Conservation (phyloP, 2,797 vertebrate genomes). For the Gorsachius magnificus region DNA sequence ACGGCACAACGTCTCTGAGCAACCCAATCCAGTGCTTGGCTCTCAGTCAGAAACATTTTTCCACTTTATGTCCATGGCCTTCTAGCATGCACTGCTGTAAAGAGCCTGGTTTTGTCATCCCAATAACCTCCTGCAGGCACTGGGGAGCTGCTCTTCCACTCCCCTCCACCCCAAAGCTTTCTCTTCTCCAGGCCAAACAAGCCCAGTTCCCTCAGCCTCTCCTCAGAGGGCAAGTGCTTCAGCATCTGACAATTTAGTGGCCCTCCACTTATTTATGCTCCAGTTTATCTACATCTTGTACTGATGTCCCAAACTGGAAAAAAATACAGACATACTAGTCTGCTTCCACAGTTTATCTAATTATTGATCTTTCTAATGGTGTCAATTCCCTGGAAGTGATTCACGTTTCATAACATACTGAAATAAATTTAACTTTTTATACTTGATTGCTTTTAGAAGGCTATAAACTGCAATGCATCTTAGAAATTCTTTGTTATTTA, state of each 20-base stretch:
- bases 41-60: background rate
- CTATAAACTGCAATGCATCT: background rate
- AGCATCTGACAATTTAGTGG: background rate
- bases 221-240: background rate
- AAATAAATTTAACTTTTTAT: background rate
- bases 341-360: background rate
- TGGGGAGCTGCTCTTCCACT: background rate
- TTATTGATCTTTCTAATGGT: background rate
- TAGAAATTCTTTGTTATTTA: background rate
- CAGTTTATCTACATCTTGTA: background rate
- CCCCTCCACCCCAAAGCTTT: fast-evolving
- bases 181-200: background rate
- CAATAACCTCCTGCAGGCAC: background rate
- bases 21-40: background rate
- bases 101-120: background rate
- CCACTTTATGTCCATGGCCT: background rate
- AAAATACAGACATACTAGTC: background rate
- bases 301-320: background rate
- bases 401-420: background rate
- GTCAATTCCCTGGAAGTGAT: background rate
- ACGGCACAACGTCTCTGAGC: background rate
- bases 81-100: background rate
- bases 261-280: background rate
- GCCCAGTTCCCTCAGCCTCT: background rate
- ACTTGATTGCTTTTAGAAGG: background rate